These are phyloP conservation scores for Nesometra sesokonis DNA, from an alignment of 35 echinoderm and acorn worm genomes.

Conservation along the genomic window DNA sequence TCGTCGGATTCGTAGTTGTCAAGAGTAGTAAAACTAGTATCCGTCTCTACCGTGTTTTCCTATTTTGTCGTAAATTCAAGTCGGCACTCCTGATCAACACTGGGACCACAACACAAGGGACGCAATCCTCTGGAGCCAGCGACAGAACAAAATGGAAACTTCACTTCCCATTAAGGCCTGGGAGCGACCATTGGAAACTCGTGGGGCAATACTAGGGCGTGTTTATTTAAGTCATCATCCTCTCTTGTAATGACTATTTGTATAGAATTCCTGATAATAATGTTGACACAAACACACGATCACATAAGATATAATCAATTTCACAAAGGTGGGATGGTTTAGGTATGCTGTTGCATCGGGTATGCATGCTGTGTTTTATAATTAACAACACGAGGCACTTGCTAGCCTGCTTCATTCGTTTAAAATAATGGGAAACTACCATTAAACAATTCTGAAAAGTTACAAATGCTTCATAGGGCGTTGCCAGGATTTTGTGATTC, in stretches of 20 bases:
- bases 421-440: no score
- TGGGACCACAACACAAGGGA: no score
- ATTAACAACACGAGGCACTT: no score
- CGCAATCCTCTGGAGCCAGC: no score
- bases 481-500: no score
- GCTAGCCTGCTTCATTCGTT: no score
- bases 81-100: not conserved
- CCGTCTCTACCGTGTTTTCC: not conserved
- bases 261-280: not conserved
- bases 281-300: not conserved
- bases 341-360: no score
- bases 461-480: no score
- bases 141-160: not conserved
- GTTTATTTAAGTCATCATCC: not conserved
- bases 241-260: not conserved
- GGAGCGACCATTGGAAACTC: no score
- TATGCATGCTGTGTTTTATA: no score
- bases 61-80: not conserved
- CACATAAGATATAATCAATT: not conserved
- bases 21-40: not conserved
- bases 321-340: no score
- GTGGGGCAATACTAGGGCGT: not conserved
- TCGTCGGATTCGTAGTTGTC: not conserved
- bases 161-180: not conserved
- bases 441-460: no score